Base-by-base conservation (phyloP, 1,140 invertebrate genomes). In the Tetramorium alpestre region DNA sequence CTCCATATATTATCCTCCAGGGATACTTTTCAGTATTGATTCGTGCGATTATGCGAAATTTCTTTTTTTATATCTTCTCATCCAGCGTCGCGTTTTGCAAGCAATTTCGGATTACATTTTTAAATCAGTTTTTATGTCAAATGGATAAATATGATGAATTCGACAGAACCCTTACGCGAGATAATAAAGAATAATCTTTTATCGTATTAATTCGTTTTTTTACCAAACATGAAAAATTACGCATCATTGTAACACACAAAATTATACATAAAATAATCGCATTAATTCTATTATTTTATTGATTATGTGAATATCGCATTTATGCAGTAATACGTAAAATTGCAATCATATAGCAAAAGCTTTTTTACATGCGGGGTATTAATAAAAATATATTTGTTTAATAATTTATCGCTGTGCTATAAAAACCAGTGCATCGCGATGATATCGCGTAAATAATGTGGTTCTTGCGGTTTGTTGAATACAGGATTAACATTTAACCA, bases 401-500 rank as follows among this genome's bases (percentile, higher is more conserved):
- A 38, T 75, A 38, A 49, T 47, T 73, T 18, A 11, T 75, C 2
- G 25, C 13, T 3, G 25, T n/a, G 13, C 38, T 73, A 49, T 60
- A 13, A 44, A n/a, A 44, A n/a, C 0, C 28, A 41, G 56, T 25
- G 10, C 8, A 41, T 28, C 25, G 47, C 8, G 28, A 33, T 18
- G 16, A 13, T 3, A 56, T 81, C 11, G 25, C 54, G 16, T 60
- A 75, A 84, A 84, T 49, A n/a, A 75, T 13, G 25, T 22, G 25
- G 54, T 84, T 75, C 28, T 73, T 60, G 41, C 38, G 80, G 54
- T 33, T n/a, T 25, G 51, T 11, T 58, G 25, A 47, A 41, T 16
- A 22, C 51, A 44, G 54, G 25, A 54, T 82, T 70, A 67, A 54
- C 47, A 47, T 80, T 81, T 47, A 73, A 82, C 41, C 51, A 18